These are phyloP conservation scores for Aphelinus atriplicis DNA, from an alignment of 1,140 invertebrate species.

Conservation along the genomic window DNA sequence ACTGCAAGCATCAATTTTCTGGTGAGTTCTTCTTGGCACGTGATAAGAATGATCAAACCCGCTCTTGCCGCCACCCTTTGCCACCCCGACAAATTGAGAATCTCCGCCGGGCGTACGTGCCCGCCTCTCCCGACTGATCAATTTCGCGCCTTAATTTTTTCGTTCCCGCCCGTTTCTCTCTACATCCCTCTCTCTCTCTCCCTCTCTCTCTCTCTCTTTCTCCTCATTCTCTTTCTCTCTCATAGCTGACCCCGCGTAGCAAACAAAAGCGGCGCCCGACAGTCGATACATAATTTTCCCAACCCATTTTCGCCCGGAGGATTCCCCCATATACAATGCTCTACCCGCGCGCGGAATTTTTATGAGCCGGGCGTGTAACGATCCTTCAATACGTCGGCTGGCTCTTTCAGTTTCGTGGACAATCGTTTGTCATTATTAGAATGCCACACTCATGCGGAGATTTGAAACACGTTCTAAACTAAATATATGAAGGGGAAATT, in stretches of 20 bases:
- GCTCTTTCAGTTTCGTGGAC: too few species aligned
- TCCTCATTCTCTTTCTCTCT: neutral
- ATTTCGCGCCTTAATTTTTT: constrained; percentile 24
- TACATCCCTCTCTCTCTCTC: neutral
- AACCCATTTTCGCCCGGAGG: neutral
- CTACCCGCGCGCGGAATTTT: too few species aligned
- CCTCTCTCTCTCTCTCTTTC: neutral
- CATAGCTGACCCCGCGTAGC: neutral
- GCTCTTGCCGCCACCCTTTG: neutral
- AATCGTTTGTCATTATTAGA: too few species aligned
- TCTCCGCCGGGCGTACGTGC: neutral
- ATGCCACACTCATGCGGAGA: too few species aligned
- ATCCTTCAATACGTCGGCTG: too few species aligned
- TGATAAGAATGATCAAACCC: constrained; percentile 25
- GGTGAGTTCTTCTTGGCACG: constrained; percentile 18
- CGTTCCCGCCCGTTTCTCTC: neutral
- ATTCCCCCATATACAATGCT: too few species aligned
- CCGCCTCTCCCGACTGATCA: constrained; percentile 8
- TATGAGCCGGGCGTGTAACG: too few species aligned
- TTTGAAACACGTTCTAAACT: too few species aligned
- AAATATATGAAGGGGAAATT: too few species aligned
- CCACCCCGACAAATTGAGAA: constrained; percentile 12
- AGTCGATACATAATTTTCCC: constrained; percentile 1
- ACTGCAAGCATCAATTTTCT: constrained; percentile 27
- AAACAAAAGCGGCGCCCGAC: too few species aligned